phyloP scores from a whole-genome alignment of 1,140 invertebrate genomes.

The Scylla paramamosain region DNA sequence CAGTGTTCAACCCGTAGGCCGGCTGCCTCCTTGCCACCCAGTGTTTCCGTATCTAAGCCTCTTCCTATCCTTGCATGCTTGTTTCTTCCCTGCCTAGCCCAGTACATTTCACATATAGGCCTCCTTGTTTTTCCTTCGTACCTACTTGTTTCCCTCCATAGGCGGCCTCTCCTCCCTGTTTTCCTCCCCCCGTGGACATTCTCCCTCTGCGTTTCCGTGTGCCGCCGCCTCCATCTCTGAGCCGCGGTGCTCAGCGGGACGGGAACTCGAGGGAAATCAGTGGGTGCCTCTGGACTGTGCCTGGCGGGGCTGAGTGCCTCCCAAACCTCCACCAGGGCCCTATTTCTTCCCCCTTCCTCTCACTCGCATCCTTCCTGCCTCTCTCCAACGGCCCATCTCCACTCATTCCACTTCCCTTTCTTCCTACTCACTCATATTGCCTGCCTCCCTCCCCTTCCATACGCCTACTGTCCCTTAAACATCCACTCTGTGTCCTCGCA shows the following conservation, averaged over 20 bases:
- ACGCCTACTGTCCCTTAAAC: neutral
- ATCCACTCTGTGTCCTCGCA: neutral
- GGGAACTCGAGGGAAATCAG: constrained; percentile 18
- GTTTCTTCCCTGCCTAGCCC: no score
- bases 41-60: no score
- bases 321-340: neutral
- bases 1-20: no score
- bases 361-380: neutral
- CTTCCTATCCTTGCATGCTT: no score
- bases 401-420: neutral
- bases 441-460: neutral
- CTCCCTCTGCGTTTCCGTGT: neutral
- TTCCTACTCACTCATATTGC: neutral
- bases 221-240: neutral
- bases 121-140: neutral
- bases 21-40: no score
- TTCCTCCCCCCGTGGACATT: no score
- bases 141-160: no score
- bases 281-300: neutral
- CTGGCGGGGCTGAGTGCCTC: neutral
- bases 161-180: no score
- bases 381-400: neutral
- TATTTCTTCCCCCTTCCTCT: neutral
- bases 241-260: neutral
- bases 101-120: no score